Percentiles rank a stretch among this genome's conserved stretches.
These are phyloP conservation scores for Epirrita christyi DNA, from an alignment of 2,888 invertebrate genomes.

Conservation along the genomic window DNA sequence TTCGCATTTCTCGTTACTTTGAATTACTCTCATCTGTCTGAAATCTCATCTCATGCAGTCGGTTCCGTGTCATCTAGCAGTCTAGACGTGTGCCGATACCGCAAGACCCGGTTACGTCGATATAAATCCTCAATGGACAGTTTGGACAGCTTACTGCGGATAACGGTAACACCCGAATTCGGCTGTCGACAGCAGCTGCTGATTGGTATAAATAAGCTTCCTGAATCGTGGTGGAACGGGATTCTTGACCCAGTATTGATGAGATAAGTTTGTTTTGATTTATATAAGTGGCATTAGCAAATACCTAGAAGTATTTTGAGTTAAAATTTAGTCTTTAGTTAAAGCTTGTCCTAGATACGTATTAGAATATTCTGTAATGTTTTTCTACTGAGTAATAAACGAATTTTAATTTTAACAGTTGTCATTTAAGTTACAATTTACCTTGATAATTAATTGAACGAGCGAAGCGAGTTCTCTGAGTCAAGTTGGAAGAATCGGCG, in stretches of 20 bases:
- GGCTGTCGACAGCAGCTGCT: constrained; percentile 44
- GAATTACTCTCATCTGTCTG: too few relatives aligned
- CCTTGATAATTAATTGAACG: too few relatives aligned
- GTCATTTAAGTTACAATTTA: too few relatives aligned
- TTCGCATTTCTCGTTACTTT: too few relatives aligned
- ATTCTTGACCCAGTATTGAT: constrained; percentile 15
- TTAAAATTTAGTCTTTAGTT: too few relatives aligned
- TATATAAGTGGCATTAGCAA: constrained; percentile 8
- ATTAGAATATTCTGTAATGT: too few relatives aligned
- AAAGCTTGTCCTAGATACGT: too few relatives aligned
- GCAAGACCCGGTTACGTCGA: constrained; percentile 75
- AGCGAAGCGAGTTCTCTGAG: too few relatives aligned
- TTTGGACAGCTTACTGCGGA: constrained; percentile 51
- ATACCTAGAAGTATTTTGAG: too few relatives aligned
- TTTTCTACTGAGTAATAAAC: too few relatives aligned
- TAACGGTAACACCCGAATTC: constrained; percentile 77
- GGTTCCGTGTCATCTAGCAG: constrained; percentile 24
- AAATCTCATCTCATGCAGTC: constrained; percentile 3
- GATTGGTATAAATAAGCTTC: constrained; percentile 29
- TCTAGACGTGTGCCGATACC: constrained; percentile 39
- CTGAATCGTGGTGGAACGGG: constrained; percentile 22
- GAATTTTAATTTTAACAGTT: too few relatives aligned
- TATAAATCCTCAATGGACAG: constrained; percentile 61
- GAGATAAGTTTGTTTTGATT: constrained; percentile 8
- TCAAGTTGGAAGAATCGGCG: too few relatives aligned